Evolutionary conservation across 1,140 invertebrate species (phyloP).

Genomic region (Epicauta chinensis): DNA sequence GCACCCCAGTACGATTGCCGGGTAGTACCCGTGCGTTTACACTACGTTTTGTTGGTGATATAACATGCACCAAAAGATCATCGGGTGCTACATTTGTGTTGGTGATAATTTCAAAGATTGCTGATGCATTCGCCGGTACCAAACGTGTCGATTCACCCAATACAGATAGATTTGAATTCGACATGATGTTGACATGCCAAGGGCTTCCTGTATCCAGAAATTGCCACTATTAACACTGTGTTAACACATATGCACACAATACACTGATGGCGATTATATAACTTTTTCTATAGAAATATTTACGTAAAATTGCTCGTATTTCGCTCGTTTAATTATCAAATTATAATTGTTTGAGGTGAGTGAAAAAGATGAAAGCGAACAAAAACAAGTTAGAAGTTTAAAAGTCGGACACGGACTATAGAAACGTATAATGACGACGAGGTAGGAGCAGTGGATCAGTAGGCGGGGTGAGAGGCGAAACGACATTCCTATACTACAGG

Average conservation of each 20-base stretch:
- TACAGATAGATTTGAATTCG: constrained; percentile 54
- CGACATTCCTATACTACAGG: constrained; percentile 25
- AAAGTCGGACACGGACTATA: constrained; percentile 8
- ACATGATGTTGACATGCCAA: constrained; percentile 82
- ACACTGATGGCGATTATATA: too few relatives aligned
- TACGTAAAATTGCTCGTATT: too few relatives aligned
- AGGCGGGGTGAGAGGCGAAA: constrained; percentile 24
- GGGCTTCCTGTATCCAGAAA: constrained; percentile 65
- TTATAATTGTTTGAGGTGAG: too few relatives aligned
- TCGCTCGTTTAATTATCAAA: too few relatives aligned
- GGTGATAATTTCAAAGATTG: constrained; percentile 79
- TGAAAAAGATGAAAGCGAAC: too few relatives aligned
- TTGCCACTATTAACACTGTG: not conserved
- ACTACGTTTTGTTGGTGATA: constrained; percentile 64
- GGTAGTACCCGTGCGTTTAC: constrained; percentile 64
- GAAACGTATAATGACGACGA: constrained; percentile 1
- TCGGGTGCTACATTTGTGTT: constrained; percentile 43
- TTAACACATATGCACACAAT: too few relatives aligned
- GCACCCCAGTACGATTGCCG: constrained; percentile 67
- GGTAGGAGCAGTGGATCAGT: constrained; percentile 5
- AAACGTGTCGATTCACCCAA: constrained; percentile 79
- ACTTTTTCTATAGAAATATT: too few relatives aligned
- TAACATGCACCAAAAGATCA: constrained; percentile 49
- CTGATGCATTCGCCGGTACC: constrained; percentile 77
- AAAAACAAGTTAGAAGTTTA: not conserved